Base-by-base conservation (phyloP, 2,113 vertebrate species). In the Corythoichthys haematopterus region DNA sequence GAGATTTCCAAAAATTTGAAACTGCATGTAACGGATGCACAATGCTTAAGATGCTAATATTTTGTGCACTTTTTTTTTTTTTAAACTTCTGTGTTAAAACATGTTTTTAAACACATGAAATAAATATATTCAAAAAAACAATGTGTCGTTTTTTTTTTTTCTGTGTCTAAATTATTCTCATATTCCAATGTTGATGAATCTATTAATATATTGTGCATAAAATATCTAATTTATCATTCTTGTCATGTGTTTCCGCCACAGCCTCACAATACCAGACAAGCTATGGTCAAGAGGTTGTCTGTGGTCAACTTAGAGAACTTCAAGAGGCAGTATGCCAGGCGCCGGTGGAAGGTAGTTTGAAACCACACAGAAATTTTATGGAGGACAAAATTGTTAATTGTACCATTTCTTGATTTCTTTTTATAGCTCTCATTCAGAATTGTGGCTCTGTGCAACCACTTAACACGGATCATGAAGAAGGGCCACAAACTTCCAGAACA, bases 221-320 rank as follows among this genome's bases (percentile, higher is more conserved):
- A 43, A 62, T 3, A 28, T 45, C 2, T 14, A 2, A n/a, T 12
- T 10, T 11, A 8, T 61, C 13, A 36, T 40, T 65, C 16, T 12
- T 48, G 11, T 60, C 28, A 28, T 82, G 46, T 72, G 52, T 69
- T 58, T 20, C 7, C 33, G 83, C 80, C 64, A 13, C 82, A 99
- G 97, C 96, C 97, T 0, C 71, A 82, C 81, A 94, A 97, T 86
- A 87, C 89, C 47, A 90, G 84, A 56, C 96, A 99, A 77, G 93
- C 94, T 66, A 82, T 97, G 88, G 96, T 95, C 75, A 93, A 95
- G 78, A 88, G 96, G 76, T 87, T 94, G 58, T 98, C 97, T 1
- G 83, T 92, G 70, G 87, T 99, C 81, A 99, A 98, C 88, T 80
- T 98, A 87, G 94, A 97, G 82, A 98, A 96, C 85, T 98, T 99